These are phyloP conservation scores for Illadopsis cleaveri DNA, from an alignment of 2,113 vertebrate species.

Conservation along the genomic window DNA sequence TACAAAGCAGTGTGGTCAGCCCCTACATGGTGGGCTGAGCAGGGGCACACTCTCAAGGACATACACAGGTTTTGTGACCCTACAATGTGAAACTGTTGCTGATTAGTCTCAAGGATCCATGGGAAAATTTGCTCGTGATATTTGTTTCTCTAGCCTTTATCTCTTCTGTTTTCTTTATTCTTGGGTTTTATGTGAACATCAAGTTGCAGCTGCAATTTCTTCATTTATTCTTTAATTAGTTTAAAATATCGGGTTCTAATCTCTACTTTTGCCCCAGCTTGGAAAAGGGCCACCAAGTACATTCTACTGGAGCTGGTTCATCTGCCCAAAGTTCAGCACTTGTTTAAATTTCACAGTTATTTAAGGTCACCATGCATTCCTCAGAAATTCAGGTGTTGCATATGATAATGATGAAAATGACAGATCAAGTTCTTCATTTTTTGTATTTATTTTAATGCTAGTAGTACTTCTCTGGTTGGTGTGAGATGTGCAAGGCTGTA, in stretches of 20 bases:
- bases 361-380: neutral
- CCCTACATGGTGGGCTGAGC: neutral
- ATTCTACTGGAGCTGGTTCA: neutral
- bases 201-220: neutral
- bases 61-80: neutral
- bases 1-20: neutral
- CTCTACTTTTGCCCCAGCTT: fast-evolving
- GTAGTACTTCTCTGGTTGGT: neutral
- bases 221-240: neutral
- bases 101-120: neutral
- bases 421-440: neutral
- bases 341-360: neutral
- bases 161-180: neutral
- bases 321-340: neutral
- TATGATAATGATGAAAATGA: fast-evolving
- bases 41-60: neutral
- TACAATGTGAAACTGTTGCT: neutral
- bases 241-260: neutral
- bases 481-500: neutral
- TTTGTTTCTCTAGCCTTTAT: neutral
- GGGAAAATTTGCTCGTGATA: neutral
- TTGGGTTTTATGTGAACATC: neutral
- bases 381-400: neutral
- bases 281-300: neutral
- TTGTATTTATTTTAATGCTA: neutral